Evolutionary conservation across 2,888 invertebrate species (phyloP).

Genomic region (Idaea dimidiata): DNA sequence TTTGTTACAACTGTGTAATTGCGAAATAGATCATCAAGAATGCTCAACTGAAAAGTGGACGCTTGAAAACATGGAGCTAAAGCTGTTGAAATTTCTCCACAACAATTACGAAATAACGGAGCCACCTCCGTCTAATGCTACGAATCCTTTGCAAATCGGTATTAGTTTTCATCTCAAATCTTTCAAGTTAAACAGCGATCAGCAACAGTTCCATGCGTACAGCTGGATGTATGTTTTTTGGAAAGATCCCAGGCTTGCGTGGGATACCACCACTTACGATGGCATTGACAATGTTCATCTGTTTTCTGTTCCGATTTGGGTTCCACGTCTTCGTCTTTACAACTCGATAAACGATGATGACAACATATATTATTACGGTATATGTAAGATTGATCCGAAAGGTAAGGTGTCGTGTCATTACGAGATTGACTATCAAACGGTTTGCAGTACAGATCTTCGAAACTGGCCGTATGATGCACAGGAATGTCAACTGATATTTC

Average conservation of each 20-base stretch:
- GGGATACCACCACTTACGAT: slow-evolving; percentile 40
- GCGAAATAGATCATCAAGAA: not conserved
- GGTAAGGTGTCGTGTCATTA: slow-evolving; percentile 20
- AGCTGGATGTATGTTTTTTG: slow-evolving; percentile 32
- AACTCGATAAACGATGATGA: slow-evolving; percentile 27
- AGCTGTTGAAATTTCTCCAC: not conserved
- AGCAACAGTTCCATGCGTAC: slow-evolving; percentile 33
- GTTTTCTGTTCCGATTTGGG: slow-evolving; percentile 29
- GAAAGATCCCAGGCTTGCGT: slow-evolving; percentile 40
- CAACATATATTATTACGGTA: slow-evolving; percentile 3
- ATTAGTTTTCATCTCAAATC: slow-evolving; percentile 34
- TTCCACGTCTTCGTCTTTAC: slow-evolving; percentile 31
- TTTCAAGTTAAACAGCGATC: slow-evolving; percentile 37
- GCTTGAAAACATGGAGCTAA: not conserved
- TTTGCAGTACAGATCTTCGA: slow-evolving; percentile 25
- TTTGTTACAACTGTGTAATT: not conserved
- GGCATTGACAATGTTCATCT: slow-evolving; percentile 27
- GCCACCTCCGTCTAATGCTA: slow-evolving; percentile 9
- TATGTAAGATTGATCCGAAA: slow-evolving; percentile 17
- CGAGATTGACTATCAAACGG: slow-evolving; percentile 5
- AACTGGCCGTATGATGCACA: slow-evolving; percentile 40
- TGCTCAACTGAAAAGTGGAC: not conserved
- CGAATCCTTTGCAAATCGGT: slow-evolving; percentile 19
- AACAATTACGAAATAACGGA: not conserved
- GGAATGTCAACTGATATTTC: slow-evolving; percentile 31